Conservation (phyloP, 2,888 invertebrate species). For the Trichacis sp. region DNA sequence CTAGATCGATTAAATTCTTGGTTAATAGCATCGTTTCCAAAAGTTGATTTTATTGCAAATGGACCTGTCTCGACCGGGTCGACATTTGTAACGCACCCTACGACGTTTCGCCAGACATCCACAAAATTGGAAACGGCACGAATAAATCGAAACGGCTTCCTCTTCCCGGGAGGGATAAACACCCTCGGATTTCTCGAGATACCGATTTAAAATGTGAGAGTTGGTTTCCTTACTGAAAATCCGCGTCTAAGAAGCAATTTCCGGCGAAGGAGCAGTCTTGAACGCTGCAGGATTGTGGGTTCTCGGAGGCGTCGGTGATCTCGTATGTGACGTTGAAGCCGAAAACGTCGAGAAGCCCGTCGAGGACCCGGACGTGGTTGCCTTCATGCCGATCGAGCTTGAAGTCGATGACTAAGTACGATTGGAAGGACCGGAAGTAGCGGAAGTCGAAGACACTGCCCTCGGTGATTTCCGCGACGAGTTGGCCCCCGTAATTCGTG, state of each 20-base stretch:
- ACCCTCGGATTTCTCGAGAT: neutral
- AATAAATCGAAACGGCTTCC: neutral
- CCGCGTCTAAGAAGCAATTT: constrained; percentile 79
- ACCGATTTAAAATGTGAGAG: neutral
- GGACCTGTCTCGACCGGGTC: too few relatives aligned
- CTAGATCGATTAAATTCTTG: too few relatives aligned
- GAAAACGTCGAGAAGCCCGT: constrained; percentile 85
- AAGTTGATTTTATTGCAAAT: too few relatives aligned
- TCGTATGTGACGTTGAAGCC: constrained; percentile 95
- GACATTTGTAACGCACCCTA: too few relatives aligned
- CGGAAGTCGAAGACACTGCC: constrained; percentile 76
- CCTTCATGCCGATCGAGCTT: constrained; percentile 80
- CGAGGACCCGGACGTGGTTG: constrained; percentile 84
- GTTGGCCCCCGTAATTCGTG: constrained; percentile 75
- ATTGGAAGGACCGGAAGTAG: constrained; percentile 76
- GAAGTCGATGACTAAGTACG: constrained; percentile 84
- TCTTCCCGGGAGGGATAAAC: neutral
- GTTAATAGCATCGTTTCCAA: too few relatives aligned
- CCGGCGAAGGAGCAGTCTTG: constrained; percentile 88
- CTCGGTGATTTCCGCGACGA: constrained; percentile 79
- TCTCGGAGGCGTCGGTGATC: constrained; percentile 73
- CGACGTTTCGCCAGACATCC: too few relatives aligned
- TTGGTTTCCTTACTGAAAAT: constrained; percentile 58
- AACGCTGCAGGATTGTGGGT: constrained; percentile 79
- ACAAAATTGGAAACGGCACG: too few relatives aligned